A percentile compares a stretch with the other conserved stretches of the same genome.
These are phyloP conservation scores for Leptinotarsa tumamoca DNA, from an alignment of 2,888 invertebrate genomes.

Conservation along the genomic window DNA sequence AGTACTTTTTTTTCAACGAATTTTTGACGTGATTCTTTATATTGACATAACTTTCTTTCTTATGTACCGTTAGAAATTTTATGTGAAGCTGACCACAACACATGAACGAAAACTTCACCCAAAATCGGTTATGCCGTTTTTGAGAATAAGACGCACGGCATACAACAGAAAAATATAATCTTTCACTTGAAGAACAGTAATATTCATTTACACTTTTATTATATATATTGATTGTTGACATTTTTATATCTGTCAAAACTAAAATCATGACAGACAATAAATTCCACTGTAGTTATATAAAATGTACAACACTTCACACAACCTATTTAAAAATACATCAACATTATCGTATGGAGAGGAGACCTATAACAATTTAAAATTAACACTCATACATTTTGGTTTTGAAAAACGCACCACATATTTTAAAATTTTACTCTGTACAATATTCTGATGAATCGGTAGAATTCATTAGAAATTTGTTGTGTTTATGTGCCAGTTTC, in stretches of 20 bases:
- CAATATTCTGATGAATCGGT: conserved; percentile 2
- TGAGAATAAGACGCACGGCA: too few relatives aligned
- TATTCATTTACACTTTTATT: too few relatives aligned
- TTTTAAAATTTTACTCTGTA: conserved; percentile 7
- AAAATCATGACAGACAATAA: neutral
- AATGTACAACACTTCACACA: neutral
- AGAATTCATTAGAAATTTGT: neutral
- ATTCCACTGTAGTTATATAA: neutral
- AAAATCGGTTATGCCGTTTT: too few relatives aligned
- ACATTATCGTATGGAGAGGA: neutral
- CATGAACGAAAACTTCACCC: too few relatives aligned
- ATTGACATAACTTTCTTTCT: too few relatives aligned
- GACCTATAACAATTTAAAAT: conserved; percentile 18
- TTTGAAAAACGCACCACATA: conserved; percentile 7
- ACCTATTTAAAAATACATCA: neutral
- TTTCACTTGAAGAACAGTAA: too few relatives aligned
- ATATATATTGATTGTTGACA: neutral
- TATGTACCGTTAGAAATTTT: too few relatives aligned
- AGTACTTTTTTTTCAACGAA: too few relatives aligned
- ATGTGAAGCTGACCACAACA: too few relatives aligned
- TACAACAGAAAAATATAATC: too few relatives aligned
- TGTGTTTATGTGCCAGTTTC: neutral
- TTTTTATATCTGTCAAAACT: neutral
- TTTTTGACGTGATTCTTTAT: too few relatives aligned
- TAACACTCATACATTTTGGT: neutral